These are phyloP conservation scores for Pampus argenteus DNA, from an alignment of 2,797 vertebrate genomes.

Conservation along the genomic window DNA sequence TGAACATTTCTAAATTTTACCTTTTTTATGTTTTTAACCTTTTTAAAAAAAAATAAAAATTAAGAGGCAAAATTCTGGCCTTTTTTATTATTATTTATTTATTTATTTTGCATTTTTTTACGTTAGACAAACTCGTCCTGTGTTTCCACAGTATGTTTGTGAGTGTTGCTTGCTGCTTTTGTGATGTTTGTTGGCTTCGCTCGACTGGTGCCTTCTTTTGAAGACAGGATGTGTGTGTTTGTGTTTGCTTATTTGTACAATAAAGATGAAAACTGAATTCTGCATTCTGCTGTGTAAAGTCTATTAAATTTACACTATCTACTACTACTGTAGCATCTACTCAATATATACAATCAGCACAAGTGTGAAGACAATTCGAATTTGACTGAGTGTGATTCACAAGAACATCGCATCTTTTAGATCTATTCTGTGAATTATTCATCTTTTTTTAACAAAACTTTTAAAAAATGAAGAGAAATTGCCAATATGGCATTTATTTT, in stretches of 20 bases:
- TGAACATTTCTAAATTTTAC: constrained; percentile 23
- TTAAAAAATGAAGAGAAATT: not conserved
- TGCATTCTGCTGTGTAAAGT: not conserved
- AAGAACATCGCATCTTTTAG: not conserved
- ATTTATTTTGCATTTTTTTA: constrained; percentile 13
- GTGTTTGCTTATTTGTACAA: constrained; percentile 60
- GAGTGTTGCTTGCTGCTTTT: constrained; percentile 33
- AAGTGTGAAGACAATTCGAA: not conserved
- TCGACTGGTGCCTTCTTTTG: constrained; percentile 70
- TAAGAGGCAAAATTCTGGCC: constrained; percentile 2
- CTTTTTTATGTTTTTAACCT: constrained; percentile 23
- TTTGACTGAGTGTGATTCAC: not conserved
- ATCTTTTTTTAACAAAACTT: not conserved
- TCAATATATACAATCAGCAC: constrained; percentile 8
- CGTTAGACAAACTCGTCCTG: not conserved
- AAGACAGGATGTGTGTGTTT: constrained; percentile 31
- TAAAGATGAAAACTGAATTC: constrained; percentile 52
- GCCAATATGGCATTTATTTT: constrained; percentile 57
- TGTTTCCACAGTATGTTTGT: not conserved
- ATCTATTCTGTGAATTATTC: not conserved
- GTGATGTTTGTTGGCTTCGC: constrained; percentile 15
- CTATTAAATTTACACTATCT: not conserved
- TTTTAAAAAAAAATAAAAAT: constrained; percentile 14
- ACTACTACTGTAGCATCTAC: not conserved
- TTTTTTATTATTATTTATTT: too few species aligned